Conservation (phyloP, 2,113 vertebrate species). For the Mesoclemmys tuberculata region DNA sequence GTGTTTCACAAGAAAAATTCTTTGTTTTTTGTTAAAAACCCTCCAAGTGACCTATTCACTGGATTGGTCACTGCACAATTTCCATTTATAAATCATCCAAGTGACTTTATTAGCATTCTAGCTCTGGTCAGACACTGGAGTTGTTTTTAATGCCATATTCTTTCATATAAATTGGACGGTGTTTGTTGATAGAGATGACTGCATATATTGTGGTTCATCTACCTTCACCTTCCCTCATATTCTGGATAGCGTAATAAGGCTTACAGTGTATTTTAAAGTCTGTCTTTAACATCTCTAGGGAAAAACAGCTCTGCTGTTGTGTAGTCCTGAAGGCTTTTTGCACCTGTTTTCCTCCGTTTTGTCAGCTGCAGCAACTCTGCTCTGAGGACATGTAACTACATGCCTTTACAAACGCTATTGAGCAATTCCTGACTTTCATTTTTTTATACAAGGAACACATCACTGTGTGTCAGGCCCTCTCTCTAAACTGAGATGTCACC, state of each 20-base stretch:
- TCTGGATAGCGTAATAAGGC: neutral
- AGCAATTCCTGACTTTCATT: neutral
- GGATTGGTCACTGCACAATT: constrained; percentile 30
- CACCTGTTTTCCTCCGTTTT: neutral
- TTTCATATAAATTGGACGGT: rapidly evolving
- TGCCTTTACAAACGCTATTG: rapidly evolving
- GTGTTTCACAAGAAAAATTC: neutral
- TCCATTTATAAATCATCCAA: constrained; percentile 18
- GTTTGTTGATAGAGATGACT: neutral
- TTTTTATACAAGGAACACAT: rapidly evolving
- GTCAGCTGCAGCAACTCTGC: neutral
- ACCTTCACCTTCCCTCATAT: rapidly evolving
- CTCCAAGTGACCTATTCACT: constrained; percentile 1
- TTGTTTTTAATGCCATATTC: neutral
- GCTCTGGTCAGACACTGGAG: neutral
- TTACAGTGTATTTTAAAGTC: neutral
- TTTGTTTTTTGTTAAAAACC: neutral
- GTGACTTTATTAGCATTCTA: constrained; percentile 1
- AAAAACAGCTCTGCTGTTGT: rapidly evolving
- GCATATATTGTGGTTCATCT: rapidly evolving
- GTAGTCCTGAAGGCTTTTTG: neutral
- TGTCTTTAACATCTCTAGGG: neutral
- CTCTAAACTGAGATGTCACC: neutral
- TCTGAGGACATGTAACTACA: neutral
- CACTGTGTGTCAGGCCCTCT: too few relatives aligned